phyloP scores from a whole-genome alignment of 2,113 vertebrate species.

The Thunnus maccoyii region DNA sequence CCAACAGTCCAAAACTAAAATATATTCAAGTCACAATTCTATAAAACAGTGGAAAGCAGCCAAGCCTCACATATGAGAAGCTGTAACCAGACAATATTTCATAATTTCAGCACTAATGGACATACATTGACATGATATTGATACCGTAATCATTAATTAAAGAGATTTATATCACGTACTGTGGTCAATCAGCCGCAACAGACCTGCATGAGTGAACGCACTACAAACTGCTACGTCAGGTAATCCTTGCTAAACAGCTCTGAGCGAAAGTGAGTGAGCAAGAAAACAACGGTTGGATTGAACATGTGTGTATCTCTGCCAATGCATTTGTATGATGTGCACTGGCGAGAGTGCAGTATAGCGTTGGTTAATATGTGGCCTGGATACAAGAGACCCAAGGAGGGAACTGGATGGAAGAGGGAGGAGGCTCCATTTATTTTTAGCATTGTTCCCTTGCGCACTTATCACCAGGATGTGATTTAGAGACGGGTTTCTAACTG shows the following conservation, averaged over 20 bases:
- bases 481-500: constrained; percentile 49
- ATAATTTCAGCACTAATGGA: neutral
- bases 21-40: too few relatives aligned
- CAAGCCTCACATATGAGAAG: too few relatives aligned
- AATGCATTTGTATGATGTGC: neutral
- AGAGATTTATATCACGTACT: neutral
- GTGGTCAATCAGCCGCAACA: neutral
- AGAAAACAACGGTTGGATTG: neutral
- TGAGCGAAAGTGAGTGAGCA: constrained; percentile 1
- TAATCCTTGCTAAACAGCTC: neutral
- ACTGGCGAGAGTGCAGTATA: constrained; percentile 12
- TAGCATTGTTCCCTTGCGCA: constrained; percentile 53
- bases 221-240: neutral
- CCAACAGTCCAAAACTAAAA: too few relatives aligned
- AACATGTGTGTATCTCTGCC: neutral
- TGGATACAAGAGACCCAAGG: constrained; percentile 43
- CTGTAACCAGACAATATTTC: too few relatives aligned
- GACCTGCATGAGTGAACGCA: neutral
- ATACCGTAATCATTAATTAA: neutral
- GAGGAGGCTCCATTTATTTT: constrained; percentile 66
- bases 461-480: constrained; percentile 68
- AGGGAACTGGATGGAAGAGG: constrained; percentile 42
- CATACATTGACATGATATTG: neutral
- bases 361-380: constrained; percentile 49
- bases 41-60: too few relatives aligned